Evolutionary conservation across 2,113 vertebrate genomes (phyloP).

Genomic region (Caracal caracal): DNA sequence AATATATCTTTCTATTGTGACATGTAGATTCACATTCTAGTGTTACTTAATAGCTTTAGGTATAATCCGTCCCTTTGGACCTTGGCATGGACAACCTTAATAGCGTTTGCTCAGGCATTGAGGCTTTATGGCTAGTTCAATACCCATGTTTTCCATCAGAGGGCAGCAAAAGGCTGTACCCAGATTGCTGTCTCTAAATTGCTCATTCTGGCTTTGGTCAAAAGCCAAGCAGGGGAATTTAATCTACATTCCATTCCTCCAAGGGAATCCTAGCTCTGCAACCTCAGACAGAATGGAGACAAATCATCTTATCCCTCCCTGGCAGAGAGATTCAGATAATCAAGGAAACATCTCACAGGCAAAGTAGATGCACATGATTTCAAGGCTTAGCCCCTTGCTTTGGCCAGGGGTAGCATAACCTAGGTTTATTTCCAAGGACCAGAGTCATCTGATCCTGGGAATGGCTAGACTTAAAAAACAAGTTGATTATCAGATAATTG

Average conservation of each 20-base stretch:
- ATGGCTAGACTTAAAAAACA: neutral
- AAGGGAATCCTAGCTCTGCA: neutral
- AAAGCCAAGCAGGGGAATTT: neutral
- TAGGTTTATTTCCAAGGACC: neutral
- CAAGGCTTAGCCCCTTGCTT: neutral
- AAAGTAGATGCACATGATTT: conserved; percentile 47
- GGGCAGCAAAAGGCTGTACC: conserved; percentile 52
- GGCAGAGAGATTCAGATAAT: conserved; percentile 43
- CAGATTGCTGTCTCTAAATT: neutral
- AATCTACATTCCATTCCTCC: neutral
- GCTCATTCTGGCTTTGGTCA: neutral
- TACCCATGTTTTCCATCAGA: conserved; percentile 42
- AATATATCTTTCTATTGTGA: neutral
- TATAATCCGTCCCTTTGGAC: neutral
- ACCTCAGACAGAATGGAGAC: conserved; percentile 51
- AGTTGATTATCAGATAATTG: conserved; percentile 35
- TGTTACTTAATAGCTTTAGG: neutral
- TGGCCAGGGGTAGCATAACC: neutral
- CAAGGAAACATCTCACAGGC: neutral
- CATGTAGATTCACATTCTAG: neutral
- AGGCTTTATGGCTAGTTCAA: neutral
- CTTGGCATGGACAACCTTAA: neutral
- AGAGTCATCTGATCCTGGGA: conserved; percentile 3
- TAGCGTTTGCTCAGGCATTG: neutral
- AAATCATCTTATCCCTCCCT: neutral